Conservation (phyloP, 2,797 vertebrate genomes). For the Vespertilio murinus region DNA sequence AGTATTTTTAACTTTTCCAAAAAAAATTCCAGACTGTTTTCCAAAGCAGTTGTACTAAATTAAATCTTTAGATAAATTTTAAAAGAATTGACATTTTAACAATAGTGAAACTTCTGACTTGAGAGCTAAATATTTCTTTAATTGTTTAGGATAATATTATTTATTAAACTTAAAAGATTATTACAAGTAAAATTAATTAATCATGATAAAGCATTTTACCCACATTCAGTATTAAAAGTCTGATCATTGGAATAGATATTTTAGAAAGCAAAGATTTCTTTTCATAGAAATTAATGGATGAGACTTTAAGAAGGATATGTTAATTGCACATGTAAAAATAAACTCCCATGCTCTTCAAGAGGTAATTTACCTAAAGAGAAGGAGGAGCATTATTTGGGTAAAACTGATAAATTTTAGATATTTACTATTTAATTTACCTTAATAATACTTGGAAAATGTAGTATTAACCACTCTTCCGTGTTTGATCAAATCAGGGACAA, state of each 20-base stretch:
- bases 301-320: neutral
- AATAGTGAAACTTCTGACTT: neutral
- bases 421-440: neutral
- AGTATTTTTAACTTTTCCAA: neutral
- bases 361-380: neutral
- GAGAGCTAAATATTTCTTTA: neutral
- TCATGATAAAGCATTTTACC: slow-evolving; percentile 32
- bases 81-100: neutral
- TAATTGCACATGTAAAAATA: neutral
- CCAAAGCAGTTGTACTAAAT: neutral
- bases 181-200: slow-evolving; percentile 29
- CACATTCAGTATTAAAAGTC: slow-evolving; percentile 23
- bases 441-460: neutral
- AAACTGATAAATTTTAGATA: neutral
- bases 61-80: neutral
- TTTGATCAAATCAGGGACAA: neutral
- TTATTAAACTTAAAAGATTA: slow-evolving; percentile 38
- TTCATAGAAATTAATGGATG: slow-evolving; percentile 35
- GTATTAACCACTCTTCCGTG: neutral
- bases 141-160: neutral
- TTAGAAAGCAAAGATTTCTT: slow-evolving; percentile 5
- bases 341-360: neutral
- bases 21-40: neutral
- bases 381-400: neutral
- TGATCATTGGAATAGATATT: neutral